phyloP scores from a whole-genome alignment of 2,888 invertebrate genomes.

The Troides helena region DNA sequence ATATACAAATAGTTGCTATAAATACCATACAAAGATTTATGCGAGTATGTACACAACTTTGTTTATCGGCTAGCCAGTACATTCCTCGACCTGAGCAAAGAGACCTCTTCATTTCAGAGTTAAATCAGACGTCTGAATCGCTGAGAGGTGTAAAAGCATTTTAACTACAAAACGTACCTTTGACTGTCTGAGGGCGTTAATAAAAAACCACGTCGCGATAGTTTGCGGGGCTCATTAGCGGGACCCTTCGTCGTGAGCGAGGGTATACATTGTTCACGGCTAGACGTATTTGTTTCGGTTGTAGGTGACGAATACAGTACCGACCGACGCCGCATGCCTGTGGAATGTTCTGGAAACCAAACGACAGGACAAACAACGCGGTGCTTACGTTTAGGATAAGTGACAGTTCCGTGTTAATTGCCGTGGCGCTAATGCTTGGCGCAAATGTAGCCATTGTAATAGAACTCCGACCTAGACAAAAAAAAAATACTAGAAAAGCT shows the following conservation, averaged over 20 bases:
- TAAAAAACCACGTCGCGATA: constrained; percentile 3
- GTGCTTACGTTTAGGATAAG: not conserved
- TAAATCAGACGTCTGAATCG: not conserved
- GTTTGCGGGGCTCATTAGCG: constrained; percentile 21
- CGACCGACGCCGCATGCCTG: constrained; percentile 20
- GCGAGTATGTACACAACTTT: not conserved
- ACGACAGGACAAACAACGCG: constrained; percentile 17
- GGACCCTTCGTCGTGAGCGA: constrained; percentile 21
- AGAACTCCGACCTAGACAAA: too few species aligned
- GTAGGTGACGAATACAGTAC: constrained; percentile 27
- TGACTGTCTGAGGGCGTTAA: constrained; percentile 6
- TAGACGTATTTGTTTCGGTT: constrained; percentile 28
- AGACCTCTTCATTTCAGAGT: constrained; percentile 1
- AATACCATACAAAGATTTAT: too few species aligned
- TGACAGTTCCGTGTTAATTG: constrained; percentile 21
- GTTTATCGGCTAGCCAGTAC: not conserved
- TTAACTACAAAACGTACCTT: not conserved
- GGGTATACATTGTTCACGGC: constrained; percentile 19
- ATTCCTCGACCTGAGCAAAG: not conserved
- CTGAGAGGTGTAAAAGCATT: constrained; percentile 3
- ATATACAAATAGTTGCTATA: too few species aligned
- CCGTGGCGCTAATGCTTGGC: not conserved
- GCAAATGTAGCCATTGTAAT: not conserved
- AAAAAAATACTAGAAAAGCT: too few species aligned
- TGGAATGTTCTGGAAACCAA: constrained; percentile 20